A percentile compares a stretch with the other conserved stretches of the same genome.
Conservation (phyloP, 2,797 vertebrate genomes). For the Phylloscopus collybita region DNA sequence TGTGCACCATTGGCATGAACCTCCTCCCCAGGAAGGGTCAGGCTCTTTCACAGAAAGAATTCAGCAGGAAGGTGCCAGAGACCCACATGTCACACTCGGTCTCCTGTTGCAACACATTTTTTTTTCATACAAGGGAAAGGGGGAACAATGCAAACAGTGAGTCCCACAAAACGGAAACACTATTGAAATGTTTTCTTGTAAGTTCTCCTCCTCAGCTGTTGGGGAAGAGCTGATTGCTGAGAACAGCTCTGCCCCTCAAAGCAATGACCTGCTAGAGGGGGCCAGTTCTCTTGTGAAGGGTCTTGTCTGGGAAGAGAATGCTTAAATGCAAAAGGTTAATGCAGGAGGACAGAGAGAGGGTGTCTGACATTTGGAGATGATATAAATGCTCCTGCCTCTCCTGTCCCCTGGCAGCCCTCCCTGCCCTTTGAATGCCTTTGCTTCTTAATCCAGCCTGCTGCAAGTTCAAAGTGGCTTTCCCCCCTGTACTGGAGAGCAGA, state of each 20-base stretch:
- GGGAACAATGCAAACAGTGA: background rate
- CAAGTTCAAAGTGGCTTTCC: background rate
- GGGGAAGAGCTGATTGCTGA: conserved; percentile 20
- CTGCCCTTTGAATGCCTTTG: background rate
- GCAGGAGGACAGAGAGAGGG: background rate
- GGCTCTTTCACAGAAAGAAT: background rate
- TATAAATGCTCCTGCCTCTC: background rate
- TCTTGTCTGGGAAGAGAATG: background rate
- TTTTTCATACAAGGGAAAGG: background rate
- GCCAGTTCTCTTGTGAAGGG: background rate
- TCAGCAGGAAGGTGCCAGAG: conserved; percentile 18
- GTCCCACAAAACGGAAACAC: background rate
- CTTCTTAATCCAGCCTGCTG: background rate
- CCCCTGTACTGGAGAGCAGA: background rate
- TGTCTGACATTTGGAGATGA: background rate
- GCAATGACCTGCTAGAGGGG: background rate
- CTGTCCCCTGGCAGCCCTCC: background rate
- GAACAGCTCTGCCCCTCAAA: background rate
- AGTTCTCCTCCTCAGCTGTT: background rate
- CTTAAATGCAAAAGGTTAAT: background rate
- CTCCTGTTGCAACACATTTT: background rate
- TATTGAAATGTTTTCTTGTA: background rate
- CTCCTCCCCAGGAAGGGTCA: background rate
- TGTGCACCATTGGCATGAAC: background rate
- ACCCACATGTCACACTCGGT: background rate